A percentile compares a stretch with the other conserved stretches of the same genome.
phyloP scores from a whole-genome alignment of 2,888 invertebrate genomes.

The Drosophila paucipuncta region DNA sequence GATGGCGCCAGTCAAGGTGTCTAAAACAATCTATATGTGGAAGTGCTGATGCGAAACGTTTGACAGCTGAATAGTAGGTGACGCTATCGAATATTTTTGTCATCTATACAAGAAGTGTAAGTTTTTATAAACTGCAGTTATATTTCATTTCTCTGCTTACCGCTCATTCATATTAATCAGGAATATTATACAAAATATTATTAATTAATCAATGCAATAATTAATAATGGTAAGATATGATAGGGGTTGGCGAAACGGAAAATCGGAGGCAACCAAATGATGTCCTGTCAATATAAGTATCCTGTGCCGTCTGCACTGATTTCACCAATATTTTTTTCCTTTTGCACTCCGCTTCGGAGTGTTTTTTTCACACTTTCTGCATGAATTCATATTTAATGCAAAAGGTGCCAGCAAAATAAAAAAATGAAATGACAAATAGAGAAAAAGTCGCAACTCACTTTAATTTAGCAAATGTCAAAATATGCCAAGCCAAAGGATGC shows the following conservation, averaged over 20 bases:
- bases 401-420: conserved; percentile 54
- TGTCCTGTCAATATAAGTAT: conserved; percentile 49
- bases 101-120: neutral
- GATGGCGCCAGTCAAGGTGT: neutral
- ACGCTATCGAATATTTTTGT: neutral
- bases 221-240: neutral
- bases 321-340: conserved; percentile 32
- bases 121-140: neutral
- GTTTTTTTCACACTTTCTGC: conserved; percentile 55
- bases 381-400: conserved; percentile 70
- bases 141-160: neutral
- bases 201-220: neutral
- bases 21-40: neutral
- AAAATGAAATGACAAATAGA: conserved; percentile 20
- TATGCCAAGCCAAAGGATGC: conserved; percentile 22
- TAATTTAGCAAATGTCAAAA: conserved; percentile 75
- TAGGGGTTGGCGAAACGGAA: neutral
- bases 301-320: conserved; percentile 45
- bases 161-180: neutral
- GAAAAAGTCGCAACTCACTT: conserved; percentile 58
- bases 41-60: neutral
- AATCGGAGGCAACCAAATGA: conserved; percentile 32
- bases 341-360: conserved; percentile 16
- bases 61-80: neutral
- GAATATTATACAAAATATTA: neutral